These are phyloP conservation scores for Hydroisotoma schaefferi DNA, from an alignment of 2,888 invertebrate genomes.

Conservation along the genomic window DNA sequence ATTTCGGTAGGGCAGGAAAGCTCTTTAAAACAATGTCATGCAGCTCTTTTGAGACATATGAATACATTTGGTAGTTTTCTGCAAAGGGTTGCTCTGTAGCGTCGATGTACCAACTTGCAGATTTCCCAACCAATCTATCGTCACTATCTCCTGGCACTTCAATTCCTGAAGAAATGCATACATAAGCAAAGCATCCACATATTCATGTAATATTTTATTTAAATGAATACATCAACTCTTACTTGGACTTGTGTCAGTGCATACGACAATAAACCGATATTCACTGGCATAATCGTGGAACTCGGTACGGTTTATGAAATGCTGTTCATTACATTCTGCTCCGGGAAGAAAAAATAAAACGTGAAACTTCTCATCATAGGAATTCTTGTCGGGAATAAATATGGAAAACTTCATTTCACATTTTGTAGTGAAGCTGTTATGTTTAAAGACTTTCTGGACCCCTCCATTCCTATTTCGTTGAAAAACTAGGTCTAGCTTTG, in stretches of 20 bases:
- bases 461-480: conserved; percentile 26
- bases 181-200: background rate
- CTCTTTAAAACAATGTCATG: conserved; percentile 69
- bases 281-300: conserved; percentile 85
- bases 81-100: conserved; percentile 86
- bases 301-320: conserved; percentile 91
- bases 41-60: conserved; percentile 83
- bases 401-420: conserved; percentile 92
- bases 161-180: conserved; percentile 9
- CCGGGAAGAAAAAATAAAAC: conserved; percentile 89
- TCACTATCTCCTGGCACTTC: conserved; percentile 79
- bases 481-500: conserved; percentile 15
- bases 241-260: conserved; percentile 91
- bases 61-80: conserved; percentile 88
- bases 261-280: conserved; percentile 78
- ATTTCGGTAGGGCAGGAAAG: conserved; percentile 59
- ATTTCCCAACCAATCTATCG: conserved; percentile 68
- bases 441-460: conserved; percentile 25
- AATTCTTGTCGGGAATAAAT: conserved; percentile 76
- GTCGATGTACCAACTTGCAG: conserved; percentile 94
- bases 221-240: conserved; percentile 1
- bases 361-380: conserved; percentile 63
- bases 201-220: background rate
- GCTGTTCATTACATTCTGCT: conserved; percentile 87
- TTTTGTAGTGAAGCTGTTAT: conserved; percentile 63